Evolutionary conservation across 2,888 invertebrate genomes (phyloP).

Genomic region (Eumacrocentrus americanus): DNA sequence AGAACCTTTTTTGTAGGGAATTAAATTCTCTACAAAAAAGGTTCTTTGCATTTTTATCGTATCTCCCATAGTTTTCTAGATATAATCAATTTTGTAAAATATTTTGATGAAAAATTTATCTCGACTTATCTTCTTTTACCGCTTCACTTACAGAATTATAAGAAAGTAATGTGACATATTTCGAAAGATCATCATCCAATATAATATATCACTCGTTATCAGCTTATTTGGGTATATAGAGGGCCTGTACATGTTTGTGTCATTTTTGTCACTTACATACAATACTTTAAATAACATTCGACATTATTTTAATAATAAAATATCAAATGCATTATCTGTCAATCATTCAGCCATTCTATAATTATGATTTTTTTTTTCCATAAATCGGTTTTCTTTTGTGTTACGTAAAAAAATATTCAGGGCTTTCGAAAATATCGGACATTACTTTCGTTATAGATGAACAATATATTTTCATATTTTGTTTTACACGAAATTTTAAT

Average conservation of each 20-base stretch:
- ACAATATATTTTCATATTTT: slow-evolving; percentile 17
- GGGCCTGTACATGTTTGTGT: slow-evolving; percentile 8
- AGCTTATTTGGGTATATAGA: neutral
- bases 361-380: slow-evolving; percentile 7
- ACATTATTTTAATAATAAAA: slow-evolving; percentile 1
- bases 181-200: slow-evolving; percentile 29
- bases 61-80: neutral
- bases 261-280: neutral
- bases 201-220: neutral
- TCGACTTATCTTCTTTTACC: too few relatives aligned
- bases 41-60: neutral
- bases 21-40: neutral
- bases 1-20: neutral
- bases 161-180: slow-evolving; percentile 37
- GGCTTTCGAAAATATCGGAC: slow-evolving; percentile 43
- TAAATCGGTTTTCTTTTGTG: slow-evolving; percentile 6
- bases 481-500: slow-evolving; percentile 28
- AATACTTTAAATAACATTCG: neutral
- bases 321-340: slow-evolving; percentile 4
- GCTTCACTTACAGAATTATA: too few relatives aligned
- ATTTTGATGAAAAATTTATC: too few relatives aligned
- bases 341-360: slow-evolving; percentile 7
- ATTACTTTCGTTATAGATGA: slow-evolving; percentile 37
- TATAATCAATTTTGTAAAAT: neutral
- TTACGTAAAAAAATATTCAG: slow-evolving; percentile 43